Evolutionary conservation across 2,888 invertebrate genomes (phyloP), one percentile per base, ranked within the genome.

Genomic region (Drosophila neonasuta): DNA sequence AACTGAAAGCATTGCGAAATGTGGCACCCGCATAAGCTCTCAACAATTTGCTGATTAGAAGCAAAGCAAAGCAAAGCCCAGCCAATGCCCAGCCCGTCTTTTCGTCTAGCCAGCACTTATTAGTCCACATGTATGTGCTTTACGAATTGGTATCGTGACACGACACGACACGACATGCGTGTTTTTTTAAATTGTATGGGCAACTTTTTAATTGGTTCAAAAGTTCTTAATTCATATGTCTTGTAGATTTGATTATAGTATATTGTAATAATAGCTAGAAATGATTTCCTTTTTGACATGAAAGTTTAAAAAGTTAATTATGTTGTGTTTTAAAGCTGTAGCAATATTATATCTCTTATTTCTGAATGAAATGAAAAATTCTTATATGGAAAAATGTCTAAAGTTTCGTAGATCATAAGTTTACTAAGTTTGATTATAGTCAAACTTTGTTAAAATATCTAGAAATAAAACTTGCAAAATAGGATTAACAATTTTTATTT

Each of bases 11-110:
- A 61, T 17, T 45, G 52, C 60, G 52, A 52, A 60, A 52, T 75
- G 73, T 42, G 78, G 62, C 71, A 71, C 68, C 68, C 79, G 71
- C 79, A 78, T 78, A 72, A 65, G 68, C 61, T 66, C 61, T 66
- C 60, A 60, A 56, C 61, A 76, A 60, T 66, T 68, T 60, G 50
- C 60, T 76, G 76, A 78, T 81, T 66, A 68, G 50, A 64, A 46
- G 45, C 41, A 39, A 20, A 20, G 20, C 20, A 20, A 24, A 24
- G 24, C 24, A 24, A 49, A 42, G 8, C 34, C 24, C 20, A 36
- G 24, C 36, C 36, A 36, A 36, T 36, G 36, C 36, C 29, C 45
- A 46, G 46, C 24, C 7, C 39, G 46, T 29, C 36, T 15, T 36
- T 48, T 10, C 34, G 36, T 49, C 42, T 49, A 30, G 54, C 20